Percentiles rank a stretch among this genome's conserved stretches.
Conservation (phyloP, 1,140 invertebrate species). For the Zaprionus vittiger region DNA sequence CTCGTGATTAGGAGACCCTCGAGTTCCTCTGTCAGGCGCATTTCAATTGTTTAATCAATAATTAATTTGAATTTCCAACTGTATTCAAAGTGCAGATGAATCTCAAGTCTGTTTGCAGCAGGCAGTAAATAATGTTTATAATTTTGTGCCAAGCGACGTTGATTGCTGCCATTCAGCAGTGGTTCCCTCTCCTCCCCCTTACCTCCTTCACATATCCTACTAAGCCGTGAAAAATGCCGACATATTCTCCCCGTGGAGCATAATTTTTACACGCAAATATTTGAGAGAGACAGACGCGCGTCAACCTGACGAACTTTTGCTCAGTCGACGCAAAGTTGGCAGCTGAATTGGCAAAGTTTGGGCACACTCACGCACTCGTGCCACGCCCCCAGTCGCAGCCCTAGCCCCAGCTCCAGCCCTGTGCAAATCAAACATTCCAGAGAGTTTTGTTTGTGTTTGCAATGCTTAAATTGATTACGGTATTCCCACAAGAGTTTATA, state of each 20-base stretch:
- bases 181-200: neutral
- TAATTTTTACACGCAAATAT: constrained; percentile 54
- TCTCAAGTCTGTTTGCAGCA: neutral
- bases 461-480: constrained; percentile 63
- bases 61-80: neutral
- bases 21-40: neutral
- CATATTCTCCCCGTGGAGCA: constrained; percentile 28
- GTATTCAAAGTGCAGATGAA: neutral
- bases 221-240: constrained; percentile 18
- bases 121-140: constrained; percentile 20
- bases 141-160: constrained; percentile 27
- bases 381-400: constrained; percentile 11
- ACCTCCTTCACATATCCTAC: neutral
- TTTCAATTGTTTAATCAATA: neutral
- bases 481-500: constrained; percentile 43
- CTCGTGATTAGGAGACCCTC: neutral
- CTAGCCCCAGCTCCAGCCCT: neutral
- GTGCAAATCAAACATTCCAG: constrained; percentile 53
- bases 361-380: constrained; percentile 4
- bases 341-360: constrained; percentile 49
- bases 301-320: constrained; percentile 55
- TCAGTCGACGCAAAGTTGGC: constrained; percentile 29
- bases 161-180: constrained; percentile 34
- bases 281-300: constrained; percentile 40
- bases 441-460: constrained; percentile 50